Evolutionary conservation across 2,113 vertebrate genomes (phyloP).

Genomic region (Cyanoderma ruficeps): DNA sequence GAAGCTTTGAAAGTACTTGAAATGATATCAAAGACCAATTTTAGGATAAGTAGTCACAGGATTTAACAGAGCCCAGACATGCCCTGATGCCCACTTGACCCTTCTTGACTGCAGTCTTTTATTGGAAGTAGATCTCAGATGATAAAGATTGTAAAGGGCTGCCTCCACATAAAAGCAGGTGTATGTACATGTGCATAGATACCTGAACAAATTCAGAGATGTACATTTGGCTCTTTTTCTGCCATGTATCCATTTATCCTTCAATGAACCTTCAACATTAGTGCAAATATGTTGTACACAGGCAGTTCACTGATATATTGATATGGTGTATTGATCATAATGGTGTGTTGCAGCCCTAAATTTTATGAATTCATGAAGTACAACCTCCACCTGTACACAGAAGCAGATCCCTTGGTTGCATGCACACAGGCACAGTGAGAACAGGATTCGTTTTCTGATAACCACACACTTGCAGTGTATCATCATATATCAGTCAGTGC

Average conservation of each 20-base stretch:
- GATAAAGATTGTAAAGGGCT: neutral
- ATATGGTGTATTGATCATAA: neutral
- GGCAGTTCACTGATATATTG: neutral
- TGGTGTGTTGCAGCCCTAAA: accelerated
- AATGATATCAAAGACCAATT: neutral
- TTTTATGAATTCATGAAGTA: neutral
- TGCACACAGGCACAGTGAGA: neutral
- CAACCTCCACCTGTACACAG: neutral
- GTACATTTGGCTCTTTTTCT: neutral
- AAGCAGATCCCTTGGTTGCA: neutral
- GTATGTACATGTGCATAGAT: accelerated
- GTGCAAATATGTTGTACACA: neutral
- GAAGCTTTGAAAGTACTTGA: neutral
- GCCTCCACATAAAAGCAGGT: neutral
- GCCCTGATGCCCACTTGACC: neutral
- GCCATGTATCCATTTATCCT: neutral
- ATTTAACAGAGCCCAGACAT: neutral
- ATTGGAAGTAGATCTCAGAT: neutral
- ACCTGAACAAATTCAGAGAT: neutral
- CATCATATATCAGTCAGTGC: constrained; percentile 37
- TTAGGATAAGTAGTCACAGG: neutral
- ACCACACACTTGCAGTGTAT: constrained; percentile 7
- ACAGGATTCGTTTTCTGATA: constrained; percentile 8
- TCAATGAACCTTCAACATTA: neutral
- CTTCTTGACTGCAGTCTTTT: neutral